Evolutionary conservation across 2,888 invertebrate genomes (phyloP).

Genomic region (Nebria brevicollis): DNA sequence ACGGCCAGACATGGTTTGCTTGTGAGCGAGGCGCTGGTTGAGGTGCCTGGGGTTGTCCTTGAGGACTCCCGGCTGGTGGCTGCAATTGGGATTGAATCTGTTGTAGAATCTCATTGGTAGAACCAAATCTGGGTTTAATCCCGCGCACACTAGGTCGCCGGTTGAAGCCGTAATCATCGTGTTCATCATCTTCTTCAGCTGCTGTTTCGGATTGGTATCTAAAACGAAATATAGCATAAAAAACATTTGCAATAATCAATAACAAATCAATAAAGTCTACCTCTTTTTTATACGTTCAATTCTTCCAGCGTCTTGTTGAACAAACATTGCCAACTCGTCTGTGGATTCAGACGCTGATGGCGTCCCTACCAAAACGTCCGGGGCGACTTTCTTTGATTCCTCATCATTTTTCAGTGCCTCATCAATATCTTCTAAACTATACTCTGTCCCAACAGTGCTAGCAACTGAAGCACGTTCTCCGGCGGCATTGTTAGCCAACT

Average conservation of each 20-base stretch:
- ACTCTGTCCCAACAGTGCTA: slow-evolving; percentile 74
- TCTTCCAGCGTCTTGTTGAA: slow-evolving; percentile 83
- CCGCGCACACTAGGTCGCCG: slow-evolving; percentile 89
- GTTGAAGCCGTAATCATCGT: slow-evolving; percentile 91
- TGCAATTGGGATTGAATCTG: slow-evolving; percentile 79
- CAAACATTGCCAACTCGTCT: slow-evolving; percentile 85
- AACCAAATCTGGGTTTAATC: slow-evolving; percentile 86
- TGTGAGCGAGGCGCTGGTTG: slow-evolving; percentile 56
- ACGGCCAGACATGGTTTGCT: slow-evolving; percentile 71
- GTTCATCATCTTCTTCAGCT: slow-evolving; percentile 77
- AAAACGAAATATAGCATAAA: slow-evolving; percentile 55
- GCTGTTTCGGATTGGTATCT: slow-evolving; percentile 69
- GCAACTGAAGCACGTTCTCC: slow-evolving; percentile 71
- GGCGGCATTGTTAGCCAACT: slow-evolving; percentile 61
- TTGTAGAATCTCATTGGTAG: slow-evolving; percentile 81
- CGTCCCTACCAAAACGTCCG: slow-evolving; percentile 83
- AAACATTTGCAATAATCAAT: not conserved
- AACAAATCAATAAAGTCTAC: slow-evolving; percentile 51
- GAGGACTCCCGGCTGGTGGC: slow-evolving; percentile 52
- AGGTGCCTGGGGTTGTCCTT: slow-evolving; percentile 61
- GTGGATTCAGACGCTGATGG: slow-evolving; percentile 67
- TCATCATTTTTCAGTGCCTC: slow-evolving; percentile 67
- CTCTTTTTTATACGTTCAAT: slow-evolving; percentile 85
- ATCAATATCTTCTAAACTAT: slow-evolving; percentile 73
- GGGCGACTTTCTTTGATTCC: slow-evolving; percentile 71